Conservation (phyloP, 2,888 invertebrate genomes). For the Nebria salina region DNA sequence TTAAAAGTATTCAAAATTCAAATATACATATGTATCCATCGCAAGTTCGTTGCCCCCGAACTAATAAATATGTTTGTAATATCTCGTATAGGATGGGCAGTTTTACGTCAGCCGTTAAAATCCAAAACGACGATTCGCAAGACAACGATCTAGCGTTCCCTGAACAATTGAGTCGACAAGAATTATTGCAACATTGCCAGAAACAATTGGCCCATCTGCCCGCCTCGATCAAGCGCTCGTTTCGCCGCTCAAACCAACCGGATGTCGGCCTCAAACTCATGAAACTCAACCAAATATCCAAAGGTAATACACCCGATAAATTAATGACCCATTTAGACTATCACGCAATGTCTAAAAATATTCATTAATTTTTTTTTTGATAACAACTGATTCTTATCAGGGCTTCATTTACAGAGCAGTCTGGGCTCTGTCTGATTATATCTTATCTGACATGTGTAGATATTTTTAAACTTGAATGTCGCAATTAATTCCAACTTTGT, state of each 20-base stretch:
- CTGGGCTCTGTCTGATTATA: not conserved
- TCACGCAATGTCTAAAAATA: not conserved
- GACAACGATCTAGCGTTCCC: conserved; percentile 68
- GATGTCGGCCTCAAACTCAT: conserved; percentile 57
- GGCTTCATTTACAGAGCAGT: not conserved
- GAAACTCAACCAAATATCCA: conserved; percentile 64
- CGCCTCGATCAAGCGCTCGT: conserved; percentile 62
- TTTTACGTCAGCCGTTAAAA: conserved; percentile 74
- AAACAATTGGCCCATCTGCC: conserved; percentile 63
- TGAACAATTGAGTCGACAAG: conserved; percentile 62
- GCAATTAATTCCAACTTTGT: not conserved
- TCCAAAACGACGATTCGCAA: conserved; percentile 70
- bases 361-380: not conserved
- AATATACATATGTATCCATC: not conserved
- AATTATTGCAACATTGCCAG: conserved; percentile 67
- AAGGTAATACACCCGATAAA: conserved; percentile 55
- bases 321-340: conserved; percentile 2
- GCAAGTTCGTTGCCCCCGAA: not conserved
- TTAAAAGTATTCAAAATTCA: not conserved
- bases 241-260: conserved; percentile 52
- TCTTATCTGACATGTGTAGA: conserved; percentile 19
- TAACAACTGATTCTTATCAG: not conserved
- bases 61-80: not conserved
- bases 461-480: not conserved
- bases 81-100: conserved; percentile 72